Percentiles rank a stretch among this genome's conserved stretches.
phyloP scores from a whole-genome alignment of 2,797 vertebrate species.

The Urosaurus nigricauda region DNA sequence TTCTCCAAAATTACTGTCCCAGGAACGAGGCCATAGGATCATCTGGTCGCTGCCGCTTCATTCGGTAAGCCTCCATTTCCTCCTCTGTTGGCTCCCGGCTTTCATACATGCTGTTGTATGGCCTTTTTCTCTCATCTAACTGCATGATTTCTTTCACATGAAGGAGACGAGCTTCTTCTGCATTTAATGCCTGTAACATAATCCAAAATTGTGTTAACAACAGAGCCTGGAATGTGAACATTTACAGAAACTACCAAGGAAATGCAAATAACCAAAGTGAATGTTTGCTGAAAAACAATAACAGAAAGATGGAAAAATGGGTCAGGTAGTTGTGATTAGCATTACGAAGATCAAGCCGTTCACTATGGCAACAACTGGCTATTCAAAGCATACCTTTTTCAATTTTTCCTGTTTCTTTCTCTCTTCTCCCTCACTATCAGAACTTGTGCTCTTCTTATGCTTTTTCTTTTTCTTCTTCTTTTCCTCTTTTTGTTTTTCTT shows the following conservation, averaged over 20 bases:
- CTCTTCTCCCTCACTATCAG: conserved; percentile 92
- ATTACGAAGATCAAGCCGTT: neutral
- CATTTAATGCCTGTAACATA: conserved; percentile 88
- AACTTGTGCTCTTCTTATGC: conserved; percentile 88
- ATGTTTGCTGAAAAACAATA: neutral
- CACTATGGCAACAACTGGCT: neutral
- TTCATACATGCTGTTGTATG: conserved; percentile 90
- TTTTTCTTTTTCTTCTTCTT: conserved; percentile 92
- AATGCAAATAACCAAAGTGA: neutral
- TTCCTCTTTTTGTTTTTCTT: conserved; percentile 91
- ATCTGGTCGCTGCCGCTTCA: conserved; percentile 92
- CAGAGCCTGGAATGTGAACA: neutral
- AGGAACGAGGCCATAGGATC: conserved; percentile 98
- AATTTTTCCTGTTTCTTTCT: conserved; percentile 95
- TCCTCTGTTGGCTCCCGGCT: conserved; percentile 95
- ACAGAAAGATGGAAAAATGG: neutral
- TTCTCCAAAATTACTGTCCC: conserved; percentile 79
- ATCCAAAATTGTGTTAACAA: neutral
- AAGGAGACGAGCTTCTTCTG: conserved; percentile 93
- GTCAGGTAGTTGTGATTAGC: neutral
- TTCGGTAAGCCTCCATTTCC: conserved; percentile 97
- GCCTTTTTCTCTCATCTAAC: conserved; percentile 94
- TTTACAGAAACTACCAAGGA: conserved; percentile 2
- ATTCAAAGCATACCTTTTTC: conserved; percentile 86
- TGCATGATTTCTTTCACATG: conserved; percentile 91